phyloP scores from a whole-genome alignment of 2,888 invertebrate genomes.

The Drosophila kambysellisi region DNA sequence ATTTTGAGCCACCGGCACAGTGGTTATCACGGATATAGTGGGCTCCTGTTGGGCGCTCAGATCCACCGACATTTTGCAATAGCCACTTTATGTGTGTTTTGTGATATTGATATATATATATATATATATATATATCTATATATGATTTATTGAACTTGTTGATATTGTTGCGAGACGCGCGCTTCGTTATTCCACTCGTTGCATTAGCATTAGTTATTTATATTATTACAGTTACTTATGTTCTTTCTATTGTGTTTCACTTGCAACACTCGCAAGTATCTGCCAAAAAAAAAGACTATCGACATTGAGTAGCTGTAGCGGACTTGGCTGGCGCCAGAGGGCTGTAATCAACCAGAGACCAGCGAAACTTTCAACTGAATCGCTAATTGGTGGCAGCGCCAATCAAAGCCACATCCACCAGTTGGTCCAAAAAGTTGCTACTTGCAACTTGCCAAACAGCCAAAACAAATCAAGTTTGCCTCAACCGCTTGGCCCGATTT shows the following conservation, averaged over 20 bases:
- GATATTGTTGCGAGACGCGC: constrained; percentile 9
- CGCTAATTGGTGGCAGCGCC: constrained; percentile 44
- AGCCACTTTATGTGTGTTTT: background rate
- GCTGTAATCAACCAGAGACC: background rate
- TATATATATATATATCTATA: background rate
- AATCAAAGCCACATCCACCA: constrained; percentile 18
- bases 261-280: background rate
- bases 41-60: constrained; percentile 83
- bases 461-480: background rate
- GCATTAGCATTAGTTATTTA: constrained; percentile 14
- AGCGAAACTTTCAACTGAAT: constrained; percentile 52
- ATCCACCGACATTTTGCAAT: constrained; percentile 81
- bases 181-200: constrained; percentile 30
- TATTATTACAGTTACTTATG: constrained; percentile 27
- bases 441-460: background rate
- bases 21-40: constrained; percentile 83
- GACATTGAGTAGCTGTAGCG: background rate
- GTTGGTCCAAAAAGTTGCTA: constrained; percentile 5
- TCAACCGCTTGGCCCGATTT: background rate
- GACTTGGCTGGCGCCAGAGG: background rate
- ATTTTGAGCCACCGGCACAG: constrained; percentile 84
- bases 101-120: background rate
- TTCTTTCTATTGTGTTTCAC: constrained; percentile 36
- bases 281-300: constrained; percentile 13
- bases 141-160: constrained; percentile 7